These are phyloP conservation scores for Hydraecia micacea DNA, from an alignment of 2,888 invertebrate genomes.

Conservation along the genomic window DNA sequence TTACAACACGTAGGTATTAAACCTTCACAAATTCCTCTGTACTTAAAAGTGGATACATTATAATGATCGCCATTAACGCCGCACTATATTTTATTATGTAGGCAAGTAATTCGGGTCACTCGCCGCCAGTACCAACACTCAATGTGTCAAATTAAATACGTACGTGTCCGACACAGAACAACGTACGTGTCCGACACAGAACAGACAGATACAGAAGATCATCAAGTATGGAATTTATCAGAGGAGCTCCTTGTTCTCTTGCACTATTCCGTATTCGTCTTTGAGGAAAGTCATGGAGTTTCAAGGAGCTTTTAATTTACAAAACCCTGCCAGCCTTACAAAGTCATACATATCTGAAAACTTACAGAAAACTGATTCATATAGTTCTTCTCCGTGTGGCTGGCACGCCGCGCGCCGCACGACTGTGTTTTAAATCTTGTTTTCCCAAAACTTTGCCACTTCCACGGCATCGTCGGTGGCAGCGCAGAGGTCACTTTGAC, in stretches of 20 bases:
- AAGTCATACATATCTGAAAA: background rate
- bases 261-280: background rate
- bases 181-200: background rate
- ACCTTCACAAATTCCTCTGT: background rate
- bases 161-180: background rate
- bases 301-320: background rate
- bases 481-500: too few species aligned
- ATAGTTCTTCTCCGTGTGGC: background rate
- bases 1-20: background rate
- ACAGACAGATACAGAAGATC: conserved; percentile 11
- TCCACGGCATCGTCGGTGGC: too few species aligned
- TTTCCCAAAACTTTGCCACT: too few species aligned
- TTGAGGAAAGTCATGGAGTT: background rate
- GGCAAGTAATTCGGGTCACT: conserved; percentile 58
- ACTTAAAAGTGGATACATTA: conserved; percentile 2
- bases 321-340: too few species aligned
- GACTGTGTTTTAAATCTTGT: too few species aligned
- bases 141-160: conserved; percentile 36
- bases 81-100: conserved; percentile 22
- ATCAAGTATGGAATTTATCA: too few species aligned
- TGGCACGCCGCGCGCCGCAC: too few species aligned
- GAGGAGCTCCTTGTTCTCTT: background rate
- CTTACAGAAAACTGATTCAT: background rate
- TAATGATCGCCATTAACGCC: conserved; percentile 32
- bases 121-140: conserved; percentile 15